phyloP scores from a whole-genome alignment of 1,140 invertebrate species.

The Galleria mellonella region DNA sequence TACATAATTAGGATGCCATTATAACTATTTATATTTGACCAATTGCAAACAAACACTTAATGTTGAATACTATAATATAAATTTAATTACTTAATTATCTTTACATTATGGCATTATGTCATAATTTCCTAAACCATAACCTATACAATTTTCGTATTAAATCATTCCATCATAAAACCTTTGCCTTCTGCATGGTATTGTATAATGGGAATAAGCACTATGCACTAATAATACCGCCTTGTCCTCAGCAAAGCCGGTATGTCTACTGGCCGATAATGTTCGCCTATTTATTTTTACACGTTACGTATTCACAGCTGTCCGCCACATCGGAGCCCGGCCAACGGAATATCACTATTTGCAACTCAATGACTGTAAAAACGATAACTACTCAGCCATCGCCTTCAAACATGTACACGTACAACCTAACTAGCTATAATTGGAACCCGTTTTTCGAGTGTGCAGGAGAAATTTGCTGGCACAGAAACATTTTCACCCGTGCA shows the following conservation, averaged over 20 bases:
- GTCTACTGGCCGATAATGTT: conserved; percentile 63
- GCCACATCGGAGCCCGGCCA: conserved; percentile 55
- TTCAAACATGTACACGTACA: conserved; percentile 1
- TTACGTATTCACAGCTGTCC: conserved; percentile 70
- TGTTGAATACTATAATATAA: no score
- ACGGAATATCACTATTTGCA: conserved; percentile 60
- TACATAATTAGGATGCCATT: no score
- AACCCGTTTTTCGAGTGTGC: conserved; percentile 39
- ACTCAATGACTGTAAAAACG: conserved; percentile 29
- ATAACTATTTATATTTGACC: no score
- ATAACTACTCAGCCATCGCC: conserved; percentile 8
- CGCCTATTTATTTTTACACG: conserved; percentile 70
- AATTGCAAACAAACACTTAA: no score
- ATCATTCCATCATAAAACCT: no score
- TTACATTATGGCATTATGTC: no score
- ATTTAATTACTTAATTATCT: no score
- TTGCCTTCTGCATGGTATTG: conserved; percentile 14
- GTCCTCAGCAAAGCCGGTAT: conserved; percentile 59
- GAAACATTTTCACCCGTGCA: conserved; percentile 34
- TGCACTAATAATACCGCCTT: conserved; percentile 57
- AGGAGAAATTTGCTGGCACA: conserved; percentile 43
- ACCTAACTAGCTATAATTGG: conserved; percentile 51
- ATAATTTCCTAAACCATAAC: no score
- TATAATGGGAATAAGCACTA: conserved; percentile 47
- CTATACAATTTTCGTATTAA: no score